Percentiles rank a stretch among this genome's conserved stretches.
Conservation (phyloP, 2,797 vertebrate genomes). For the Anguilla megastoma region DNA sequence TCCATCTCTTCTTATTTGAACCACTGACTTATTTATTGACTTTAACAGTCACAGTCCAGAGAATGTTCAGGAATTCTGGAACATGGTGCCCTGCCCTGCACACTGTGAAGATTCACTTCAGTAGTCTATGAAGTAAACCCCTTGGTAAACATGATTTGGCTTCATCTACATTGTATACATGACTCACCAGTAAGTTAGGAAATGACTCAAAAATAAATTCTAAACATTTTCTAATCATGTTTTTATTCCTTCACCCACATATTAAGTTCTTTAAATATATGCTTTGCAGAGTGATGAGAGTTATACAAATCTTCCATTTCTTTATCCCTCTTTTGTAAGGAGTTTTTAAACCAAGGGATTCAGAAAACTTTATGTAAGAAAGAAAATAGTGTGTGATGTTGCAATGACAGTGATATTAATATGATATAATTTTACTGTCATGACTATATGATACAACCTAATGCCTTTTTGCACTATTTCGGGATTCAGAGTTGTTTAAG, state of each 20-base stretch:
- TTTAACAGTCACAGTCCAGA: neutral
- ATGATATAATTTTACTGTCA: neutral
- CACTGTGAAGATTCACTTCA: constrained; percentile 39
- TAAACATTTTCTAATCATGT: neutral
- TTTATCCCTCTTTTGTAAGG: neutral
- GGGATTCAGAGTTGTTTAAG: neutral
- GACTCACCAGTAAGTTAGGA: constrained; percentile 23
- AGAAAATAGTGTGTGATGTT: neutral
- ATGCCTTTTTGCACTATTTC: neutral
- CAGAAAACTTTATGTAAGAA: neutral
- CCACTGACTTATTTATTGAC: neutral
- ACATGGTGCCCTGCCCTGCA: constrained; percentile 16
- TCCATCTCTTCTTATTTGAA: too few relatives aligned
- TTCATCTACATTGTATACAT: constrained; percentile 34
- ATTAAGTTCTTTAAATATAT: neutral
- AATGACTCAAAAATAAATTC: neutral
- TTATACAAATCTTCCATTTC: neutral
- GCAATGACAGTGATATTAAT: neutral
- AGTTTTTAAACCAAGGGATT: neutral
- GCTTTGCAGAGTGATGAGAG: neutral
- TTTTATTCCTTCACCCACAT: neutral
- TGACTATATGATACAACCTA: neutral
- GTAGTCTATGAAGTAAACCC: constrained; percentile 38
- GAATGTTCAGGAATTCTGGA: constrained; percentile 25
- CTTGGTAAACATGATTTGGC: constrained; percentile 51